Evolutionary conservation across 2,888 invertebrate genomes (phyloP), one percentile per base, ranked within the genome.

Genomic region (Drosophila gaucha): DNA sequence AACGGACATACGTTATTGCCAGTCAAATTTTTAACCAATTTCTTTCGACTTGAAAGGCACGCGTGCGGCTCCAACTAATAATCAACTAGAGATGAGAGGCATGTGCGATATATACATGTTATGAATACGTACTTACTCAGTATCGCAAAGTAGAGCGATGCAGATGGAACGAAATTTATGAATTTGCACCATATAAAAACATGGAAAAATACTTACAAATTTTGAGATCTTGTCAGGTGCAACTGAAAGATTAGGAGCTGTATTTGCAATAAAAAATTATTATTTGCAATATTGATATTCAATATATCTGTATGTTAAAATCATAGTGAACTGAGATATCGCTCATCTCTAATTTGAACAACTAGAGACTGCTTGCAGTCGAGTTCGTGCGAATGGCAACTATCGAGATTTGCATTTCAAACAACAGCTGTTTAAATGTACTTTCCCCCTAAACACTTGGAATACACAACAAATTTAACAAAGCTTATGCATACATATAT

Each of bases 41-140:
- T 39, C 50, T 55, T 60, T 31, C 62, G 44, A 67, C 59, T 57
- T 49, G 51, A 76, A 76, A 65, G 57, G 69, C 62, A 79, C 77
- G 80, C 85, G 82, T 84, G 78, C 82, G 68, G 70, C 80, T 57
- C 54, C 62, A 62, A 67, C 50, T 43, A 69, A 65, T 39, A 62
- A 64, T 58, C 43, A 72, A 80, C 64, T 78, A 69, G 74, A 36
- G 68, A 60, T 67, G 68, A 6, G 16, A 14, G 9, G 22, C 44
- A 0, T n/a, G 6, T 43, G 24, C 35, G 35, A 49, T 16, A 49
- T 6, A 35, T 5, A 12, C 6, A 4, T 2, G 33, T n/a, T 22
- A 6, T 14, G 20, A 9, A 10, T 3, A 14, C 4, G 10, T 22
- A 12, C 6, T 10, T 1, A 38, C 10, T 12, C 10, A 33, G 20